Evolutionary conservation across 2,888 invertebrate genomes (phyloP).

Genomic region (Hydraecia micacea): DNA sequence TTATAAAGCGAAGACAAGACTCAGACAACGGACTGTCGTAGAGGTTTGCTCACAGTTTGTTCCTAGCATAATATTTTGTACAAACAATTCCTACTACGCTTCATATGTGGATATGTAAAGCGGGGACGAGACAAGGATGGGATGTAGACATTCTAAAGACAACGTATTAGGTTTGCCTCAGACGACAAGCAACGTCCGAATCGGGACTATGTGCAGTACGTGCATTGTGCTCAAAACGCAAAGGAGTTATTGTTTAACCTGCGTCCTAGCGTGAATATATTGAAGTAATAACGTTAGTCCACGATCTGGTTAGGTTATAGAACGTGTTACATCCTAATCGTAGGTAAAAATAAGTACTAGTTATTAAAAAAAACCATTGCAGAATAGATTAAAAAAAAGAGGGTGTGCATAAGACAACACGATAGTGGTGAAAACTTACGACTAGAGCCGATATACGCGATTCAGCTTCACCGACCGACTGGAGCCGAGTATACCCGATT

Average conservation of each 20-base stretch:
- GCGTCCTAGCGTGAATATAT: not conserved
- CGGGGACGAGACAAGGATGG: not conserved
- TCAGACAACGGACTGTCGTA: not conserved
- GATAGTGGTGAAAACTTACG: not conserved
- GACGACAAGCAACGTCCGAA: constrained; percentile 14
- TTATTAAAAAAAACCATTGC: not conserved
- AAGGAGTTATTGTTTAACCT: constrained; percentile 12
- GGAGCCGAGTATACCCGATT: not conserved
- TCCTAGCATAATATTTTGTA: constrained; percentile 27
- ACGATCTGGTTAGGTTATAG: not conserved
- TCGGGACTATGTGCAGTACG: not conserved
- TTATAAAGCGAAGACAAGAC: not conserved
- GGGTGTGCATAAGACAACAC: not conserved
- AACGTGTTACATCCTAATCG: not conserved
- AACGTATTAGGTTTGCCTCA: not conserved
- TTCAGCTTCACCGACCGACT: not conserved
- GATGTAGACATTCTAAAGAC: not conserved
- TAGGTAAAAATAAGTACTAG: not conserved
- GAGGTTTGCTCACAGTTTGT: constrained; percentile 13
- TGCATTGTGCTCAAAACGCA: constrained; percentile 13
- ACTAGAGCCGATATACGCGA: not conserved
- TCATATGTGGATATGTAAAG: constrained; percentile 25
- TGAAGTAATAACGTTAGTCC: not conserved
- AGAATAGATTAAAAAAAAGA: not conserved
- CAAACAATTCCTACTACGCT: constrained; percentile 27